phyloP scores from a whole-genome alignment of 2,888 invertebrate genomes.

The Pyrrhosoma nymphula region DNA sequence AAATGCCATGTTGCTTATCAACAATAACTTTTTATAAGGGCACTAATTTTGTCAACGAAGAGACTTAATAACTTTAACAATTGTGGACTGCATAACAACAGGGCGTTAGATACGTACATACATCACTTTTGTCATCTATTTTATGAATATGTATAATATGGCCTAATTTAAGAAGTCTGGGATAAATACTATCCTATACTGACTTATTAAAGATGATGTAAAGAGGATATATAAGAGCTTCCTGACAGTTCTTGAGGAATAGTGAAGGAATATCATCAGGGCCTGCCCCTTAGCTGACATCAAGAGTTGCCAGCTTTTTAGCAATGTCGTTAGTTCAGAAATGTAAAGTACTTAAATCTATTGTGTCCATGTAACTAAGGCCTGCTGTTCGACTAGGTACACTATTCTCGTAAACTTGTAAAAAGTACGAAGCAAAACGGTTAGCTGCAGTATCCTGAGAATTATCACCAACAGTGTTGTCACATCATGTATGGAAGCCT shows the following conservation, averaged over 20 bases:
- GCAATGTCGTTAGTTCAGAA: neutral
- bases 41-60: neutral
- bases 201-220: neutral
- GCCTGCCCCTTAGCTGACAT: neutral
- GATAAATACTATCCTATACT: neutral
- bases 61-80: neutral
- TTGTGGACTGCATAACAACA: neutral
- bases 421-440: neutral
- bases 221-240: neutral
- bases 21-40: neutral
- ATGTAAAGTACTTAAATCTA: neutral
- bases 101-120: neutral
- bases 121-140: neutral
- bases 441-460: neutral
- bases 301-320: neutral
- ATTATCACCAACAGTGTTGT: neutral
- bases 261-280: constrained; percentile 6
- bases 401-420: neutral
- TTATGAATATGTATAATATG: neutral
- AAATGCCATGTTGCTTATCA: neutral
- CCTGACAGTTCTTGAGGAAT: neutral
- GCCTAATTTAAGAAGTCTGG: neutral
- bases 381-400: no score
- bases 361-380: neutral
- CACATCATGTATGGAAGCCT: no score